These are phyloP conservation scores for Cetonia aurata DNA, from an alignment of 2,888 invertebrate genomes.

Conservation along the genomic window DNA sequence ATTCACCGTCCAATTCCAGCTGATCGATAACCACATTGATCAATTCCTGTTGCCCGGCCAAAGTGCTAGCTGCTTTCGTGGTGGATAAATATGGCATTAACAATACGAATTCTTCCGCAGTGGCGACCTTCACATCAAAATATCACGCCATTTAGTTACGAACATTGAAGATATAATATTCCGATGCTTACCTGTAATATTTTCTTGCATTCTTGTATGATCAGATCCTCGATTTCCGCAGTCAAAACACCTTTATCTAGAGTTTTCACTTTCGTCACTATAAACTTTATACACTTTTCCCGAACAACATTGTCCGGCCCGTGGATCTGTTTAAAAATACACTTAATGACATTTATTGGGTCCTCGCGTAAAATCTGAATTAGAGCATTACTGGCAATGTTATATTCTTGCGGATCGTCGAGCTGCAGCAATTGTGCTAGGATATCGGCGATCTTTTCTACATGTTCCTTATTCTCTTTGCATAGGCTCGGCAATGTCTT, in stretches of 20 bases:
- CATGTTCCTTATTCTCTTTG: slow-evolving; percentile 85
- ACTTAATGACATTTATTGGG: slow-evolving; percentile 73
- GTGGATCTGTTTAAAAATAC: slow-evolving; percentile 70
- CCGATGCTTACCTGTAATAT: slow-evolving; percentile 76
- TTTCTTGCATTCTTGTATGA: slow-evolving; percentile 88
- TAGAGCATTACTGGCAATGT: slow-evolving; percentile 86
- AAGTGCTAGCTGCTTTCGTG: slow-evolving; percentile 84
- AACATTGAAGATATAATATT: slow-evolving; percentile 1
- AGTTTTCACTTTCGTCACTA: slow-evolving; percentile 84
- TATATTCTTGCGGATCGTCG: slow-evolving; percentile 86
- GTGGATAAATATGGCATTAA: slow-evolving; percentile 88
- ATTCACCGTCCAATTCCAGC: slow-evolving; percentile 79
- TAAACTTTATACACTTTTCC: slow-evolving; percentile 89
- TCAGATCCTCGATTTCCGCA: slow-evolving; percentile 86
- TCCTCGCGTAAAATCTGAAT: slow-evolving; percentile 82
- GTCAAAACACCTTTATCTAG: slow-evolving; percentile 83
- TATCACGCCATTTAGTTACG: slow-evolving; percentile 7
- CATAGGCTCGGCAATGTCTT: slow-evolving; percentile 91
- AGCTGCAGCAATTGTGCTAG: slow-evolving; percentile 91
- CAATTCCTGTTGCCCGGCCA: slow-evolving; percentile 88
- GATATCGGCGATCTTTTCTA: slow-evolving; percentile 90
- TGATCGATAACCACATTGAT: slow-evolving; percentile 88
- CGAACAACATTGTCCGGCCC: slow-evolving; percentile 80
- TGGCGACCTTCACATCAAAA: slow-evolving; percentile 77
- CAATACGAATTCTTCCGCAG: slow-evolving; percentile 91